Percentiles rank a stretch among this genome's conserved stretches.
phyloP scores from a whole-genome alignment of 2,888 invertebrate genomes.

The Harmothoe impar region DNA sequence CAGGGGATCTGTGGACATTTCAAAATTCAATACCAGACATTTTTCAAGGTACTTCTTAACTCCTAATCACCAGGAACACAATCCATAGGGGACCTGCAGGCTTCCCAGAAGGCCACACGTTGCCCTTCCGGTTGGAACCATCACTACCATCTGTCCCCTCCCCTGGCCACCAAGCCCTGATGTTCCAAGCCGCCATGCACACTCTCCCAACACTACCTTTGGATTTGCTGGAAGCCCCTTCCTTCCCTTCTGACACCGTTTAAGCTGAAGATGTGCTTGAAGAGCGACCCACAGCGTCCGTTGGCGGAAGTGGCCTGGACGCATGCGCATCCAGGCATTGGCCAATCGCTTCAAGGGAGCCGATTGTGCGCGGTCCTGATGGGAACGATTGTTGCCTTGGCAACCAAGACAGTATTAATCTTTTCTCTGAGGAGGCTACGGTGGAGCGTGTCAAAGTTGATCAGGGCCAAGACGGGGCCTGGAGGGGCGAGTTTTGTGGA shows the following conservation, averaged over 20 bases:
- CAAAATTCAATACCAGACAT: too few species aligned
- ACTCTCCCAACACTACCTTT: background rate
- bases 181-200: background rate
- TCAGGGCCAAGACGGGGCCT: background rate
- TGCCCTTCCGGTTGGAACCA: slow-evolving; percentile 11
- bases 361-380: background rate
- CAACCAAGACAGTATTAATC: slow-evolving; percentile 35
- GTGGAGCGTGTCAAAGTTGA: background rate
- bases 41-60: background rate
- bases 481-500: background rate
- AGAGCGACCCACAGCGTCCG: background rate
- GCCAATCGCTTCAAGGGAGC: background rate
- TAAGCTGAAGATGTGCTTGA: background rate
- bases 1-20: too few species aligned
- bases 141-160: background rate
- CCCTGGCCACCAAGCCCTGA: too few species aligned
- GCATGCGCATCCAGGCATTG: slow-evolving; percentile 39
- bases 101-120: background rate
- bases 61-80: background rate
- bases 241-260: too few species aligned
- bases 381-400: slow-evolving; percentile 20
- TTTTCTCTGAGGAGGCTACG: background rate
- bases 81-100: background rate
- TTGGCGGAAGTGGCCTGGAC: slow-evolving; percentile 21
- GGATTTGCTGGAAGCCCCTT: background rate